Evolutionary conservation across 2,113 vertebrate genomes (phyloP).

Genomic region (Prionailurus viverrinus): DNA sequence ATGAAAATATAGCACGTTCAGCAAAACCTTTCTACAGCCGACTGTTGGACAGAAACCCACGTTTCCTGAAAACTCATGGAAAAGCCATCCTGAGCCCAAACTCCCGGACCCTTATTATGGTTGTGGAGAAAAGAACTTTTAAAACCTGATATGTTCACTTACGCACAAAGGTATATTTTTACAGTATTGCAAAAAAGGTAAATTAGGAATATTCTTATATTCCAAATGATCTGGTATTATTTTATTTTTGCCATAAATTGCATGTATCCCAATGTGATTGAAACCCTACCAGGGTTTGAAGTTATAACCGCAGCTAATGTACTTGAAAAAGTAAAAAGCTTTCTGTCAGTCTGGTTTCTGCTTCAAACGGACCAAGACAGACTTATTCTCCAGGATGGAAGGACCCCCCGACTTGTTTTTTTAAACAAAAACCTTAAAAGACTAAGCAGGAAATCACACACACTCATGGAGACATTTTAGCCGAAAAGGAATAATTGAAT

Average conservation of each 20-base stretch:
- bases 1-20: constrained; percentile 73
- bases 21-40: constrained; percentile 55
- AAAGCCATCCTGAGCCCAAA: constrained; percentile 72
- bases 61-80: constrained; percentile 67
- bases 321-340: constrained; percentile 76
- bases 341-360: constrained; percentile 79
- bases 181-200: constrained; percentile 60
- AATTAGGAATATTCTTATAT: constrained; percentile 70
- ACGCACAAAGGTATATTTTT: constrained; percentile 81
- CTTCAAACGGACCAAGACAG: constrained; percentile 72
- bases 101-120: constrained; percentile 65
- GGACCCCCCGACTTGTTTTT: neutral
- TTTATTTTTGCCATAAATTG: constrained; percentile 83
- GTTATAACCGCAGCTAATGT: constrained; percentile 80
- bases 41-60: constrained; percentile 58
- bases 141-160: constrained; percentile 78
- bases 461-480: constrained; percentile 71
- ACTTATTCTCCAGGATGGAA: constrained; percentile 70
- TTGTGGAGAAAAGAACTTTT: constrained; percentile 76
- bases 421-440: constrained; percentile 66
- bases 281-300: constrained; percentile 80
- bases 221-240: constrained; percentile 75
- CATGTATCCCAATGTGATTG: constrained; percentile 75
- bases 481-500: constrained; percentile 79
- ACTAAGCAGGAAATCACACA: constrained; percentile 76